Base-by-base conservation (phyloP, 2,797 vertebrate genomes). In the Peromyscus aztecus region DNA sequence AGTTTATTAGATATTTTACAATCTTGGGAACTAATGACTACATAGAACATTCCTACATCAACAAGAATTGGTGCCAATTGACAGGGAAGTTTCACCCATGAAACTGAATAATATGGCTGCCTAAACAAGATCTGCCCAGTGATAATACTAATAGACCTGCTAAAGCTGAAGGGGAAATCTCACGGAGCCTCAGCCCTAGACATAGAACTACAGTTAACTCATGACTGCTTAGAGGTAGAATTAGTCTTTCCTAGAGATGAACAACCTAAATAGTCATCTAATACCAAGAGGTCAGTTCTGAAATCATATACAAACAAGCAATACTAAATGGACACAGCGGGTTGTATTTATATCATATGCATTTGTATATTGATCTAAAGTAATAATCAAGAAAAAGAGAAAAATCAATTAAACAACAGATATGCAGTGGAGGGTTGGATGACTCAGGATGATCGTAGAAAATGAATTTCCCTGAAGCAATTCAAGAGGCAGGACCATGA, bases 1-100 rank as follows among this genome's bases (percentile, higher is more conserved):
- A 98, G 95, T 98, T 98, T 98, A 98, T 98, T 98, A 97, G 98
- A 96, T 91, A 37, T 98, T 98, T 98, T 98, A 97, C 96, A 98
- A 96, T 97, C 95, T 94, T 97, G 97, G 98, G 98, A 98, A 97
- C 97, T 97, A 98, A 97, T 98, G 97, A 96, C 96, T 98, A 97
- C 96, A 96, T 97, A 97, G 93, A 94, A 97, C 7, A 1, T 97
- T 97, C 94, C 95, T 97, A 98, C 92, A 97, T 98, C 97, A 97
- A 97, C 95, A 96, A 95, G 97, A 98, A 93, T 93, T 97, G 83
- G 95, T 97, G 84, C 97, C 96, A 11, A 4, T 92, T 10, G 13
- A 71, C 5, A 40, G n/a, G 19, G 19, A 67, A 67, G 43, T 21
- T 52, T 31, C 31, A 69, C 63, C 11, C 21, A 49, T 52, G 63